Base-by-base conservation (phyloP, 2,888 invertebrate genomes). In the Adineta ricciae region DNA sequence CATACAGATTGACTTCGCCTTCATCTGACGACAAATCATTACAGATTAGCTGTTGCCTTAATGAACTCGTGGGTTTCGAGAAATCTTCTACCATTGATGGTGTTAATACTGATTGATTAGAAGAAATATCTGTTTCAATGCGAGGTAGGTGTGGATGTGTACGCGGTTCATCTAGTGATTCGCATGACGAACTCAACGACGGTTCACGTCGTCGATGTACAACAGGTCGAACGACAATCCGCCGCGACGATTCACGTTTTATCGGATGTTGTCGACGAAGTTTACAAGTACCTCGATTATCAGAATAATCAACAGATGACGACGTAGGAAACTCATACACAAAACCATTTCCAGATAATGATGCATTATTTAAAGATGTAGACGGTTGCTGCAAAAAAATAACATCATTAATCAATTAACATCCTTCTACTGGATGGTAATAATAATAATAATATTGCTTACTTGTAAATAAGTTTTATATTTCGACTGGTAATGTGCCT, bases 201-300 rank as follows among this genome's bases (percentile, higher is more conserved):
- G 73, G 73, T 78, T 78, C 73, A 24, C 73, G 73, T 24, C 73
- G 73, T 78, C 73, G 36, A 32, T 78, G 73, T 41, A 78, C n/a
- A 78, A 78, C 41, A 41, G 73, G 73, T 78, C 73, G 73, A 78
- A 78, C 73, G 24, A 78, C 41, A 41, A 78, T 78, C 4, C 41
- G 36, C 21, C 73, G 73, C 24, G 73, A 78, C 41, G 73, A 78
- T 41, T 78, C 73, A 78, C 73, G 73, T 78, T 41, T 78, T 11
- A 78, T 78, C 0, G 73, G 73, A 7, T 78, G 73, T 78, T 78
- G 73, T 38, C 73, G 73, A 78, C 73, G 73, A 41, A 78, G 41
- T 24, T 78, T 78, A 78, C 73, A 78, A 38, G 41, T 38, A 41
- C 24, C 41, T 38, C 73, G 73, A 78, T 78, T 41, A 78, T 78